Evolutionary conservation across 2,797 vertebrate species (phyloP).

Genomic region (Silurus lanzhouensis): DNA sequence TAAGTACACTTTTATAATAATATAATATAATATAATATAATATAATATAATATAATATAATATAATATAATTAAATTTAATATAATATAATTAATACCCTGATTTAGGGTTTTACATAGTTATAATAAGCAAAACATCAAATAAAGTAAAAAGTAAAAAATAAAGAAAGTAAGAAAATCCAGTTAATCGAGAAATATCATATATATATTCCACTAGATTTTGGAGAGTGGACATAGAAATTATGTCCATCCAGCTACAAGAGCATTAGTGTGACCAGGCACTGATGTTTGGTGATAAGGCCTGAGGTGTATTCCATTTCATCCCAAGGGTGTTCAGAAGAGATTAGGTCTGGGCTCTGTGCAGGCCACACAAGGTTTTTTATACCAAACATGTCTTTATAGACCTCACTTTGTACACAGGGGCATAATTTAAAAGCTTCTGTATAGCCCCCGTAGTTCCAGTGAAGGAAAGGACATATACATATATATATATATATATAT

Average conservation of each 20-base stretch:
- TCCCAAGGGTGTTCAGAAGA: neutral
- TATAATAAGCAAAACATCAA: too few relatives aligned
- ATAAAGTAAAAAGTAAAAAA: too few relatives aligned
- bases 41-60: too few relatives aligned
- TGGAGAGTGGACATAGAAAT: neutral
- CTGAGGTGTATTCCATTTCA: neutral
- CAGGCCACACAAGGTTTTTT: neutral
- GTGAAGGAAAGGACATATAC: neutral
- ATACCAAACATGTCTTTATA: neutral
- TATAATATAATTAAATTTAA: too few relatives aligned
- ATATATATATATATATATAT: neutral
- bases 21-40: too few relatives aligned
- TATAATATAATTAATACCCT: too few relatives aligned
- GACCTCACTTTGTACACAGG: neutral
- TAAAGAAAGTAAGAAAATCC: too few relatives aligned
- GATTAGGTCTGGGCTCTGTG: neutral
- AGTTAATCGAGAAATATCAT: too few relatives aligned
- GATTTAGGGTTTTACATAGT: too few relatives aligned
- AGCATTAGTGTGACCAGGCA: neutral
- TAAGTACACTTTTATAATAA: too few relatives aligned
- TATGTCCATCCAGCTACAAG: neutral
- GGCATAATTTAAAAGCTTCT: neutral
- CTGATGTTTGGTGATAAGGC: neutral
- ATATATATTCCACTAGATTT: neutral
- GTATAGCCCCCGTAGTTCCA: neutral